Evolutionary conservation across 2,888 invertebrate species (phyloP).

Genomic region (Meiosimyza decipiens): DNA sequence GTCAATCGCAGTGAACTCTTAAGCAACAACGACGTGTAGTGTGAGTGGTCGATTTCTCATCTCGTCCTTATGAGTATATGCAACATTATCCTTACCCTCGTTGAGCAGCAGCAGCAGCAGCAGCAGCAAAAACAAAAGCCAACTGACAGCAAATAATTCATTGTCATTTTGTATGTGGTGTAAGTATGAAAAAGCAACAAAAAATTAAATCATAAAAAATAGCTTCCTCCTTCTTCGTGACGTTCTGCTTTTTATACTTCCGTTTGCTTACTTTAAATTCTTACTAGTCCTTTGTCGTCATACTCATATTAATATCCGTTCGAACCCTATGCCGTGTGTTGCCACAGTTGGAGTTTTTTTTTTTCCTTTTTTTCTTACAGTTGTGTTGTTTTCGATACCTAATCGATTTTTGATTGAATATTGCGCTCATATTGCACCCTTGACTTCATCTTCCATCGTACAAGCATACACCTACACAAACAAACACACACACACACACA

Average conservation of each 20-base stretch:
- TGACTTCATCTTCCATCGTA: slow-evolving; percentile 26
- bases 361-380: neutral
- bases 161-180: slow-evolving; percentile 52
- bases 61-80: slow-evolving; percentile 11
- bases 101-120: neutral
- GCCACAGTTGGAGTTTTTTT: neutral
- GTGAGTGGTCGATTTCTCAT: neutral
- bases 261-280: neutral
- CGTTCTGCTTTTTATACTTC: neutral
- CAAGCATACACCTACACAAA: slow-evolving; percentile 17
- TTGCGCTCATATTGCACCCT: slow-evolving; percentile 53
- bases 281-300: slow-evolving; percentile 21
- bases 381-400: slow-evolving; percentile 48
- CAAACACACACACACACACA: slow-evolving; percentile 14
- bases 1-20: slow-evolving; percentile 50
- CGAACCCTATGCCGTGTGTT: slow-evolving; percentile 4
- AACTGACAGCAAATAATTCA: slow-evolving; percentile 58
- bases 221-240: neutral
- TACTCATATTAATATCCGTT: slow-evolving; percentile 31
- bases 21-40: slow-evolving; percentile 26
- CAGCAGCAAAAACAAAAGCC: slow-evolving; percentile 35
- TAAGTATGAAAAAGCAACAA: slow-evolving; percentile 6
- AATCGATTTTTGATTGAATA: slow-evolving; percentile 68
- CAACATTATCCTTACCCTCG: slow-evolving; percentile 21
- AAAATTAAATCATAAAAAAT: slow-evolving; percentile 5